Percentiles rank a stretch among this genome's conserved stretches.
These are phyloP conservation scores for Argyrosomus regius DNA, from an alignment of 2,797 vertebrate genomes.

Conservation along the genomic window DNA sequence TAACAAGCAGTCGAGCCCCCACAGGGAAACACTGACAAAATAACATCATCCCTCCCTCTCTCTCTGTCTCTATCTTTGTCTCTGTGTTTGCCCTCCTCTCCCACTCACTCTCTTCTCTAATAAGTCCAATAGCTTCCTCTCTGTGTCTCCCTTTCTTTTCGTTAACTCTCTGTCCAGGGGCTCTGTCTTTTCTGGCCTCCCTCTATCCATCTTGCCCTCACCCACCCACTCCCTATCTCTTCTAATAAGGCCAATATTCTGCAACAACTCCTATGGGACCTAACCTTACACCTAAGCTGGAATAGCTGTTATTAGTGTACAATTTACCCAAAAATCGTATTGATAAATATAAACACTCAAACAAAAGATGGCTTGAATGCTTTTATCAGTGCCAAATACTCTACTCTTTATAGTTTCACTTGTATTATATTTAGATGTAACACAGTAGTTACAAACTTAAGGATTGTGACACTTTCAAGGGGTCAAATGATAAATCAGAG, in stretches of 20 bases:
- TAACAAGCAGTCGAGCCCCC: constrained; percentile 81
- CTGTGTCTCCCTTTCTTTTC: constrained; percentile 55
- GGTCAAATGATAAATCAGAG: neutral
- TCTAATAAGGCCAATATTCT: constrained; percentile 66
- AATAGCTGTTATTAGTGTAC: constrained; percentile 14
- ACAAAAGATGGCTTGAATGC: neutral
- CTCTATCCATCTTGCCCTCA: constrained; percentile 63
- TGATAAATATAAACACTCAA: neutral
- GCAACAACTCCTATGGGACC: constrained; percentile 45
- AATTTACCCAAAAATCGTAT: constrained; percentile 3
- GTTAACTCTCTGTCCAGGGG: constrained; percentile 64
- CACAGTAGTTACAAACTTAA: neutral
- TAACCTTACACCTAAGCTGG: constrained; percentile 38
- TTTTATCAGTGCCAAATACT: neutral
- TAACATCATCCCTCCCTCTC: constrained; percentile 68
- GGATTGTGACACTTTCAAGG: neutral
- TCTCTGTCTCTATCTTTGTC: constrained; percentile 49
- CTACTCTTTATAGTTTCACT: neutral
- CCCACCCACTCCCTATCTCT: constrained; percentile 64
- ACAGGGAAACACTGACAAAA: constrained; percentile 81
- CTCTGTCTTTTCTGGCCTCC: constrained; percentile 62
- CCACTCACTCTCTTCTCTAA: constrained; percentile 68
- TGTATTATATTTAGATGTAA: neutral
- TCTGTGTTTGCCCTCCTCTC: constrained; percentile 62
- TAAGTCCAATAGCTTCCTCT: constrained; percentile 71